Conservation (phyloP, 2,888 invertebrate species). For the Bombylius discolor region DNA sequence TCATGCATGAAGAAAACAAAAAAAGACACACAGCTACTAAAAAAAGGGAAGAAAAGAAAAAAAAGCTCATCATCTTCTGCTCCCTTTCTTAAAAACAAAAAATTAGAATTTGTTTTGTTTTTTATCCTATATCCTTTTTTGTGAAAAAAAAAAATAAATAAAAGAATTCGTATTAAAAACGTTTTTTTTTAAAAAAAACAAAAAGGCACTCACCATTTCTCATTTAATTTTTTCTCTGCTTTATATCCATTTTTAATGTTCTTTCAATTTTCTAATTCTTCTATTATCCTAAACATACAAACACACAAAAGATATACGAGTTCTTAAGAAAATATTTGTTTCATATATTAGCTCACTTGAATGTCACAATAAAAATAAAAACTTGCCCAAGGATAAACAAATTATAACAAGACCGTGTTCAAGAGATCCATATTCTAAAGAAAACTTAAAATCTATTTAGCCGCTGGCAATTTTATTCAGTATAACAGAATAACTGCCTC, state of each 20-base stretch:
- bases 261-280: background rate
- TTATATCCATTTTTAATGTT: background rate
- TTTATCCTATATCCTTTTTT: background rate
- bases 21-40: no score
- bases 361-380: conserved; percentile 2
- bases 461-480: no score
- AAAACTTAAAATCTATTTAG: no score
- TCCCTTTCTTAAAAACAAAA: conserved; percentile 3
- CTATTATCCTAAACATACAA: no score
- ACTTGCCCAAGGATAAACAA: conserved; percentile 1
- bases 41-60: conserved; percentile 1
- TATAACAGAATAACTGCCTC: no score
- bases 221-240: background rate
- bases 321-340: background rate
- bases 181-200: no score
- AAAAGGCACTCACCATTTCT: background rate
- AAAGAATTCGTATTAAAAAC: background rate
- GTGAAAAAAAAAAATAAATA: background rate
- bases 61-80: background rate
- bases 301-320: no score
- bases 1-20: background rate
- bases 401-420: no score
- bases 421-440: no score
- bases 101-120: conserved; percentile 11
- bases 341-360: background rate